A percentile compares a stretch with the other conserved stretches of the same genome.
Conservation (phyloP, 2,888 invertebrate genomes). For the Calliopum simillimum region DNA sequence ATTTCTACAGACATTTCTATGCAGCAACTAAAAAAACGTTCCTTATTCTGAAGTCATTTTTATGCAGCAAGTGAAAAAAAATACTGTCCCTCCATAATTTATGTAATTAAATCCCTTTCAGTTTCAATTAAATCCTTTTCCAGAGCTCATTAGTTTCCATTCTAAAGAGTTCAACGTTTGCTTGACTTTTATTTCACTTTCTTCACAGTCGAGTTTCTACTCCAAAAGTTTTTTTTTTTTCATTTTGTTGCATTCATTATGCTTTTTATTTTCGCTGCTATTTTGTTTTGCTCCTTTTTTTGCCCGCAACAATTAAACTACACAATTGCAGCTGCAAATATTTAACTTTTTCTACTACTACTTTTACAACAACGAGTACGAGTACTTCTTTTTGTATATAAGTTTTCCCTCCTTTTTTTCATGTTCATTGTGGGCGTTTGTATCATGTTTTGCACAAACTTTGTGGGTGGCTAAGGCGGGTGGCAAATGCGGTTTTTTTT, state of each 20-base stretch:
- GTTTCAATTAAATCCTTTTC: constrained; percentile 6
- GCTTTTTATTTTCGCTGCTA: not conserved
- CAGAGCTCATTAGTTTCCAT: not conserved
- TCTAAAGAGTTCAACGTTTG: constrained; percentile 9
- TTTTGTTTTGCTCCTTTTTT: not conserved
- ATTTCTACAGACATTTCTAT: too few species aligned
- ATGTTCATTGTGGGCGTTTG: not conserved
- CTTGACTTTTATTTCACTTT: not conserved
- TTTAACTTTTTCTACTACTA: constrained; percentile 2
- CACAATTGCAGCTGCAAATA: constrained; percentile 17
- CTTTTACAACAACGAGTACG: not conserved
- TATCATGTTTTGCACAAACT: too few species aligned
- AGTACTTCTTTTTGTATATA: not conserved
- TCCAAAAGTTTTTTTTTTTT: too few species aligned
- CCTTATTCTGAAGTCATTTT: too few species aligned
- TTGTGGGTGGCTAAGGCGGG: too few species aligned
- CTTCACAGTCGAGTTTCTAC: too few species aligned
- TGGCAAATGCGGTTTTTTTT: too few species aligned
- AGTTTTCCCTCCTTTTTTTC: not conserved
- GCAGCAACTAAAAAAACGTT: too few species aligned
- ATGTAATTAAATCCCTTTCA: not conserved
- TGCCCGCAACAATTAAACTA: constrained; percentile 11
- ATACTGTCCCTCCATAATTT: not conserved
- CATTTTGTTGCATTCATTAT: too few species aligned
- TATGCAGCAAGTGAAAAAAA: too few species aligned